Evolutionary conservation across 2,113 vertebrate genomes (phyloP).

Genomic region (Hypanus sabinus): DNA sequence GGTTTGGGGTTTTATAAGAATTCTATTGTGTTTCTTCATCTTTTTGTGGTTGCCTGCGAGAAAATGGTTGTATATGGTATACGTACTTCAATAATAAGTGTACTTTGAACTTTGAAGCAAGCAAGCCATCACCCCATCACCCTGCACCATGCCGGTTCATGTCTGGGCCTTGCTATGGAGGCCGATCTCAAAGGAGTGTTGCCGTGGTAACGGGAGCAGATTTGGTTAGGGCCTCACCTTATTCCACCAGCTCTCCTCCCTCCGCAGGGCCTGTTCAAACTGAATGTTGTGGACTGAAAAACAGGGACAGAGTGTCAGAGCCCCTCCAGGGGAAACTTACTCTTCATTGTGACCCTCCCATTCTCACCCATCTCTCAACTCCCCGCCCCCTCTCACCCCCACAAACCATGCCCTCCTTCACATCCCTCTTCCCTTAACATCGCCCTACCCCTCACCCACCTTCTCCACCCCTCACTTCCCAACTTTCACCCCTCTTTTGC

Average conservation of each 20-base stretch:
- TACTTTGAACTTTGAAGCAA: too few species aligned
- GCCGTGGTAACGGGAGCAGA: not conserved
- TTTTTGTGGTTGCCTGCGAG: too few species aligned
- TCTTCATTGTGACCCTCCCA: not conserved
- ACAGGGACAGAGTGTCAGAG: not conserved
- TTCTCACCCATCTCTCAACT: not conserved
- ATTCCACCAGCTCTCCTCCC: not conserved
- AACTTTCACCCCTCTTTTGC: not conserved
- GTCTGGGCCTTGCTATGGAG: not conserved
- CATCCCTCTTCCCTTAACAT: not conserved
- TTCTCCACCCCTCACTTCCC: not conserved
- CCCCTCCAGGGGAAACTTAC: not conserved
- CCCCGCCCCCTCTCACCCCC: not conserved
- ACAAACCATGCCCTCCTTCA: not conserved
- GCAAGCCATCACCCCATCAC: too few species aligned
- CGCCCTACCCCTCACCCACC: not conserved
- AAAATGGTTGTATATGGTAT: too few species aligned
- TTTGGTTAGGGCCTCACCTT: not conserved
- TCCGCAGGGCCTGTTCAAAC: slow-evolving; percentile 17
- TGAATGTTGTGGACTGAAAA: slow-evolving; percentile 3
- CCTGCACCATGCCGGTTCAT: not conserved
- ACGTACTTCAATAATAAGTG: too few species aligned
- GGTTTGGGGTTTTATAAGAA: too few species aligned
- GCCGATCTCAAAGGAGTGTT: not conserved
- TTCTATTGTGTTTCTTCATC: too few species aligned